Percentiles rank a stretch among this genome's conserved stretches.
Evolutionary conservation across 1,140 invertebrate species (phyloP).

Genomic region (Euura lappo): DNA sequence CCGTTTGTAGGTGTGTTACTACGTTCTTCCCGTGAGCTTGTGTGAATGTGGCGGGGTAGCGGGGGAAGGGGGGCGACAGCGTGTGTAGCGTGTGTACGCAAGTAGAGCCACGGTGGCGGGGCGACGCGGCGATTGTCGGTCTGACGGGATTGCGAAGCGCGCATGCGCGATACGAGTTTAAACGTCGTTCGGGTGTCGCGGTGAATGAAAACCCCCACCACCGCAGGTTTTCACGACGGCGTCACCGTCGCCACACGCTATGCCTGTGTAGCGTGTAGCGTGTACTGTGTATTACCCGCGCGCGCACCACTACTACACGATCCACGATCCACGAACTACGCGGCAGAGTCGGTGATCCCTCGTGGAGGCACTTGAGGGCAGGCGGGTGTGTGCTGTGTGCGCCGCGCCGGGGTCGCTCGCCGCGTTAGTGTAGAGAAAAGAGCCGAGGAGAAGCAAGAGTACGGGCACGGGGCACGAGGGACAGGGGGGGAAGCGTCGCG

Average conservation of each 20-base stretch:
- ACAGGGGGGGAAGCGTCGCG: slow-evolving; percentile 10
- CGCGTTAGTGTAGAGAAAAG: background rate
- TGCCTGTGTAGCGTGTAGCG: background rate
- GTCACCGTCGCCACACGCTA: background rate
- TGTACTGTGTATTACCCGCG: too few species aligned
- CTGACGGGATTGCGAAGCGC: slow-evolving; percentile 20
- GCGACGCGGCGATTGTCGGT: background rate
- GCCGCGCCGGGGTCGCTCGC: slow-evolving; percentile 3
- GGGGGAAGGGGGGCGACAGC: slow-evolving; percentile 26
- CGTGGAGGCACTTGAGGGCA: too few species aligned
- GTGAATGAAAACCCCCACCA: slow-evolving; percentile 57
- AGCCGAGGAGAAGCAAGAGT: slow-evolving; percentile 17
- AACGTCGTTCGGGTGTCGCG: background rate
- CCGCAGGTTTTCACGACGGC: background rate
- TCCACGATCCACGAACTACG: too few species aligned
- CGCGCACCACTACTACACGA: too few species aligned
- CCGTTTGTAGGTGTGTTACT: too few species aligned
- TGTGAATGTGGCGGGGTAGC: too few species aligned
- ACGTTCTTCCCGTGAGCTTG: too few species aligned
- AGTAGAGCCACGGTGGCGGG: background rate
- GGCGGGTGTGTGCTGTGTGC: background rate
- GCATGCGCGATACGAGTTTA: background rate
- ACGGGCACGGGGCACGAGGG: slow-evolving; percentile 16
- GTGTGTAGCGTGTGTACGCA: slow-evolving; percentile 36
- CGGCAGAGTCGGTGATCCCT: too few species aligned